These are phyloP conservation scores for Drosophila stalkeri DNA, from an alignment of 2,888 invertebrate genomes.

Conservation along the genomic window DNA sequence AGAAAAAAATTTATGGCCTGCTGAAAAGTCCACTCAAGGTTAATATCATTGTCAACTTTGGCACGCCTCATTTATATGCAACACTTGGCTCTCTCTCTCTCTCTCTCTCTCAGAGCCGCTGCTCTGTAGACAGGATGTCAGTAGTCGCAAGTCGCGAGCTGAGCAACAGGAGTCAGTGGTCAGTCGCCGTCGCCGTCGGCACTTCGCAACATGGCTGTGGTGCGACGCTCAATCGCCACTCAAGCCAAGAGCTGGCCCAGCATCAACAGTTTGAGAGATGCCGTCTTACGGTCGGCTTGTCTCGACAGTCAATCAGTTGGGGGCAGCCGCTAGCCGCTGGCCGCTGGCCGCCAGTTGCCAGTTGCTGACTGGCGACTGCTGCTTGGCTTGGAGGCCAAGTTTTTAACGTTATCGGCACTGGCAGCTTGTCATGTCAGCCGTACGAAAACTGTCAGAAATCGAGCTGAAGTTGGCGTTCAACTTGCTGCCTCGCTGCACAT, in stretches of 20 bases:
- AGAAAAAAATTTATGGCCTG: slow-evolving; percentile 12
- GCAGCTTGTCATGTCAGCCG: slow-evolving; percentile 83
- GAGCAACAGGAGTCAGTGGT: slow-evolving; percentile 19
- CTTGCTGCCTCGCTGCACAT: slow-evolving; percentile 63
- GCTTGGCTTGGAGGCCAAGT: slow-evolving; percentile 45
- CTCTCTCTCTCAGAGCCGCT: neutral
- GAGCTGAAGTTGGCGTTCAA: slow-evolving; percentile 50
- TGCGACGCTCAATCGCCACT: slow-evolving; percentile 51
- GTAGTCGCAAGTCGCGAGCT: neutral
- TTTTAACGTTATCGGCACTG: slow-evolving; percentile 77
- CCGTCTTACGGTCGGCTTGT: slow-evolving; percentile 30
- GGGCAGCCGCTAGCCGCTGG: slow-evolving; percentile 26
- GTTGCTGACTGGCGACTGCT: neutral
- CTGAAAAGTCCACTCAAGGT: slow-evolving; percentile 65
- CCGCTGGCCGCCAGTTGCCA: slow-evolving; percentile 11
- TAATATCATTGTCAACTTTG: slow-evolving; percentile 79
- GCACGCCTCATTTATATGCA: slow-evolving; percentile 76
- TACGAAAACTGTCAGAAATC: slow-evolving; percentile 82
- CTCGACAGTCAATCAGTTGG: slow-evolving; percentile 67
- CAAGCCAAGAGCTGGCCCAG: slow-evolving; percentile 10
- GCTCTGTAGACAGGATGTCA: slow-evolving; percentile 4
- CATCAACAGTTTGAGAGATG: slow-evolving; percentile 29
- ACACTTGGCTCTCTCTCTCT: slow-evolving; percentile 28
- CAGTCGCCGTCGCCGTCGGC: slow-evolving; percentile 53
- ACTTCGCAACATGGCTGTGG: slow-evolving; percentile 52